These are phyloP conservation scores for Zosterops lateralis DNA, from an alignment of 2,113 vertebrate species.

Conservation along the genomic window DNA sequence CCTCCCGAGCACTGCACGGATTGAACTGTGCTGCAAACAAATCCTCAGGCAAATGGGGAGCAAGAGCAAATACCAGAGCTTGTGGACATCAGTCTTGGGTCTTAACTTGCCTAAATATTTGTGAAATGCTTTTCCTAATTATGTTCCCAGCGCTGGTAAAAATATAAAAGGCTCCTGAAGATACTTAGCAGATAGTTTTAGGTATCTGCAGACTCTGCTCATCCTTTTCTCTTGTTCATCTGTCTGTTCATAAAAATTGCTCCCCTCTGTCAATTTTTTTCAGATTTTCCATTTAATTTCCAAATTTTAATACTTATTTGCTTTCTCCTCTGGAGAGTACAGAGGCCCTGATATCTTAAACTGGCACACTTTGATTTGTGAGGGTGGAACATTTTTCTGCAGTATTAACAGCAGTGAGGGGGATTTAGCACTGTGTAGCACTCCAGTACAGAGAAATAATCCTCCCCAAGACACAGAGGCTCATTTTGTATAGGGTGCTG, in stretches of 20 bases:
- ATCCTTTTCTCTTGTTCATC: not conserved
- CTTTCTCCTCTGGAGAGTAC: not conserved
- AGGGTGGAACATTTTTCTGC: conserved; percentile 1
- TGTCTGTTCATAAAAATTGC: not conserved
- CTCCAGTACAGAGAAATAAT: not conserved
- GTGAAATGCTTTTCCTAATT: not conserved
- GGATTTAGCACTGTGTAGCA: not conserved
- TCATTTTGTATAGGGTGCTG: not conserved
- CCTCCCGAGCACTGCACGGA: not conserved
- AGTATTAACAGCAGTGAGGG: not conserved
- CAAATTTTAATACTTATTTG: not conserved
- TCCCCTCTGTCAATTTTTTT: not conserved
- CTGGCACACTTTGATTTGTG: not conserved
- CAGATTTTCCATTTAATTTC: not conserved
- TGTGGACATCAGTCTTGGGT: not conserved
- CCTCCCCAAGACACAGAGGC: not conserved
- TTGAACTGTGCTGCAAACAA: not conserved
- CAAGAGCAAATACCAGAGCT: not conserved
- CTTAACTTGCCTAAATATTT: conserved; percentile 8
- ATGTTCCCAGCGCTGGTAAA: not conserved
- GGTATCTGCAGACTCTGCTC: not conserved
- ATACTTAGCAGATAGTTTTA: not conserved
- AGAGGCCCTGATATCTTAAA: not conserved
- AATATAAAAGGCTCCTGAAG: not conserved
- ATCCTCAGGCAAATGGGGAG: not conserved